Percentiles rank a stretch among this genome's conserved stretches.
Conservation (phyloP, 2,797 vertebrate species). For the Varecia variegata region DNA sequence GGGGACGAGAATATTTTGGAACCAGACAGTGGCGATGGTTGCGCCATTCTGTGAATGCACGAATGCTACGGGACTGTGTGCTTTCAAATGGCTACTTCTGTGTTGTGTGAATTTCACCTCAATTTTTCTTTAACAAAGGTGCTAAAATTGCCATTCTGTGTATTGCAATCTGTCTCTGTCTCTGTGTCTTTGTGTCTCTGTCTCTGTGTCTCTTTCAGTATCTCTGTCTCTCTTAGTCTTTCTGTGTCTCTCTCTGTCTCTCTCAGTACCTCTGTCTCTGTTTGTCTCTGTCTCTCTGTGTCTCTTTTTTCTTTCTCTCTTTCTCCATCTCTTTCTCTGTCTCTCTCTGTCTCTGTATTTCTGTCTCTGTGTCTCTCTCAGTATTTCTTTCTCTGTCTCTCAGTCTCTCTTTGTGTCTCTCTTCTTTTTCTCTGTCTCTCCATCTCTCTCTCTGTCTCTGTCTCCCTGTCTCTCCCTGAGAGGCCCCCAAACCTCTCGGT, state of each 20-base stretch:
- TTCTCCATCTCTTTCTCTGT: neutral
- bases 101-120: neutral
- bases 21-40: neutral
- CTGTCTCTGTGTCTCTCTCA: neutral
- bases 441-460: neutral
- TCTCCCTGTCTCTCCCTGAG: neutral
- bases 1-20: neutral
- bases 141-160: neutral
- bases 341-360: neutral
- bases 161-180: neutral
- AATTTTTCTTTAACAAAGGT: neutral
- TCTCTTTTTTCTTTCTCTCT: neutral
- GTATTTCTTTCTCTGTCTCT: neutral
- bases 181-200: neutral
- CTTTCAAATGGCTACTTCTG: neutral
- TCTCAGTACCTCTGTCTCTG: neutral
- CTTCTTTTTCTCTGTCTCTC: neutral
- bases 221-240: too few species aligned
- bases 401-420: neutral
- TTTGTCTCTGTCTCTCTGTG: too few species aligned
- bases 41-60: neutral
- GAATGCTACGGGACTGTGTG: neutral
- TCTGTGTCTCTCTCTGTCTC: neutral
- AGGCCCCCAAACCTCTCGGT: neutral
- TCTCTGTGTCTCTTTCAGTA: neutral